Percentiles rank a stretch among this genome's conserved stretches.
Evolutionary conservation across 2,888 invertebrate genomes (phyloP).

Genomic region (Andrena camellia): DNA sequence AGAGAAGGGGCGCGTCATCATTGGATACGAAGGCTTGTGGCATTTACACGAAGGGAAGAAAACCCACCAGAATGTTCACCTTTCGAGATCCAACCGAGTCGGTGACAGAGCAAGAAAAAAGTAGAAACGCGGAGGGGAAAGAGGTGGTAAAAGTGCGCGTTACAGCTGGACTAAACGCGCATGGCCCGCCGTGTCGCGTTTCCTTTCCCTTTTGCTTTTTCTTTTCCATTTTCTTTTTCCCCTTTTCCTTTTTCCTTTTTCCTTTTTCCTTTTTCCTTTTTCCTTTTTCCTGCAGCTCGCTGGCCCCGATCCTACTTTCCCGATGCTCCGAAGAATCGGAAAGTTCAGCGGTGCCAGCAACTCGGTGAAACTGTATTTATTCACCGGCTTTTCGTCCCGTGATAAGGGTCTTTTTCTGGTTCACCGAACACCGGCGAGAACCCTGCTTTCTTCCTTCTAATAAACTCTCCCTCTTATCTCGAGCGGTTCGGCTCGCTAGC

Average conservation of each 20-base stretch:
- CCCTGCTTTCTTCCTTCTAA: constrained; percentile 38
- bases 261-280: too few relatives aligned
- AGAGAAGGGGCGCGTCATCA: background rate
- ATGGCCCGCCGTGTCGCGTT: background rate
- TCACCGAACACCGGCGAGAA: constrained; percentile 37
- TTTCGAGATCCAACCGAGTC: constrained; percentile 1
- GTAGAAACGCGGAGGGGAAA: background rate
- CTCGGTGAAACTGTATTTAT: constrained; percentile 66
- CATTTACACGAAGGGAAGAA: background rate
- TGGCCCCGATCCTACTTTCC: constrained; percentile 8
- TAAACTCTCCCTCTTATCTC: constrained; percentile 65
- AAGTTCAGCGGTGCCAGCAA: constrained; percentile 53
- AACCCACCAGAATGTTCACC: background rate
- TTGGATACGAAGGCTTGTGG: background rate
- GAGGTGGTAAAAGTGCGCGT: background rate
- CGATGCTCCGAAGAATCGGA: constrained; percentile 48
- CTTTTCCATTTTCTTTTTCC: background rate
- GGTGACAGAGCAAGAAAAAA: background rate
- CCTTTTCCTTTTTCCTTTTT: background rate
- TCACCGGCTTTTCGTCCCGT: constrained; percentile 53
- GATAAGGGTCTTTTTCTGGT: constrained; percentile 67
- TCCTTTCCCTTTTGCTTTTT: background rate
- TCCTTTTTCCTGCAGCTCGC: background rate
- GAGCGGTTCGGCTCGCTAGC: constrained; percentile 40
- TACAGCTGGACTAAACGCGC: constrained; percentile 15